These are phyloP conservation scores for Hemiscyllium ocellatum DNA, from an alignment of 2,113 vertebrate genomes.

Conservation along the genomic window DNA sequence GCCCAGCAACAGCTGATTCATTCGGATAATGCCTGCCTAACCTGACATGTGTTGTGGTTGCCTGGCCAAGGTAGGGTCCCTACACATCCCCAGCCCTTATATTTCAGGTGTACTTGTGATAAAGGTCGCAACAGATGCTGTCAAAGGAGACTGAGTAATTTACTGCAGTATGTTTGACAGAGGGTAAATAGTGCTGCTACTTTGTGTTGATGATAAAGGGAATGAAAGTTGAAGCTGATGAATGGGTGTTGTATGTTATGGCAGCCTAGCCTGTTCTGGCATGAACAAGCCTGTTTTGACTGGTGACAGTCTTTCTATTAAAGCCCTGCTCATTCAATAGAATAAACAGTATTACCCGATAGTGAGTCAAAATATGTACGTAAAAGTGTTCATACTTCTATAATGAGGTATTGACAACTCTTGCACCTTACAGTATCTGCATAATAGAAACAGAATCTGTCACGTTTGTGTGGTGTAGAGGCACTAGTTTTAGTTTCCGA, in stretches of 20 bases:
- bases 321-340: neutral
- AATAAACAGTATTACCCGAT: neutral
- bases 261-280: neutral
- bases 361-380: neutral
- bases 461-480: neutral
- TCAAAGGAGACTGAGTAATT: neutral
- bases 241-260: neutral
- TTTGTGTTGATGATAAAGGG: neutral
- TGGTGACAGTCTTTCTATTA: neutral
- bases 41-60: neutral
- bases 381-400: neutral
- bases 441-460: neutral
- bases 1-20: neutral
- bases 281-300: neutral
- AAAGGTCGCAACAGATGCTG: neutral
- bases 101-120: neutral
- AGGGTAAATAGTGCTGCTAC: neutral
- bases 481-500: neutral
- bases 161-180: neutral
- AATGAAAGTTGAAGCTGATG: neutral
- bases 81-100: neutral
- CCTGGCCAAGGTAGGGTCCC: neutral
- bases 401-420: neutral
- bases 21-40: neutral
- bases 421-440: neutral